Conservation (phyloP, 92 coral and sea anemone genomes). For the Bergia sp. region DNA sequence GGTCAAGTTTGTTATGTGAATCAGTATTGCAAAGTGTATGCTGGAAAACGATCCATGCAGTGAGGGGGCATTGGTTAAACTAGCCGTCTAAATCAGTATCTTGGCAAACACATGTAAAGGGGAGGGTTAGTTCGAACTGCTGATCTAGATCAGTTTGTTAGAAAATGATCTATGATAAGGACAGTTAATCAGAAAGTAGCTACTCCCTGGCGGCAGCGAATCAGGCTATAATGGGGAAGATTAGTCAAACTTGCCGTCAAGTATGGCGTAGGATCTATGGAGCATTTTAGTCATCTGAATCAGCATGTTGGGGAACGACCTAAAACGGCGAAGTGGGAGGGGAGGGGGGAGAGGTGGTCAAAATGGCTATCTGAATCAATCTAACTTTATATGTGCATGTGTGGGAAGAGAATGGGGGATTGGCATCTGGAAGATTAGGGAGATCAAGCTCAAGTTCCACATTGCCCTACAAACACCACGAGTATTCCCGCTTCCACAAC, state of each 20-base stretch:
- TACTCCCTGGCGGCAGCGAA: not conserved
- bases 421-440: no score
- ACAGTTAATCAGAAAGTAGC: not conserved
- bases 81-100: no score
- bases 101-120: not conserved
- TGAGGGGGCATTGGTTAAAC: no score
- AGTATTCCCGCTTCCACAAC: no score
- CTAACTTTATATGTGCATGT: no score
- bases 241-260: not conserved
- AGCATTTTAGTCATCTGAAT: not conserved
- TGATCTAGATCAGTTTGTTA: conserved; percentile 67
- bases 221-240: not conserved
- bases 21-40: no score
- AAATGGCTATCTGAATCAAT: not conserved
- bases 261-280: no score
- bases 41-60: not conserved
- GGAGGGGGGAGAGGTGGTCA: not conserved
- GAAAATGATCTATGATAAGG: conserved; percentile 63
- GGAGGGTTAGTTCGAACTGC: conserved; percentile 55
- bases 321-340: not conserved
- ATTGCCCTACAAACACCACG: no score
- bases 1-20: not conserved
- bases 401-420: no score
- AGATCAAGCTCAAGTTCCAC: no score
- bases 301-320: not conserved